These are phyloP conservation scores for Drosophila diplacantha DNA, from an alignment of 2,888 invertebrate genomes.

Conservation along the genomic window DNA sequence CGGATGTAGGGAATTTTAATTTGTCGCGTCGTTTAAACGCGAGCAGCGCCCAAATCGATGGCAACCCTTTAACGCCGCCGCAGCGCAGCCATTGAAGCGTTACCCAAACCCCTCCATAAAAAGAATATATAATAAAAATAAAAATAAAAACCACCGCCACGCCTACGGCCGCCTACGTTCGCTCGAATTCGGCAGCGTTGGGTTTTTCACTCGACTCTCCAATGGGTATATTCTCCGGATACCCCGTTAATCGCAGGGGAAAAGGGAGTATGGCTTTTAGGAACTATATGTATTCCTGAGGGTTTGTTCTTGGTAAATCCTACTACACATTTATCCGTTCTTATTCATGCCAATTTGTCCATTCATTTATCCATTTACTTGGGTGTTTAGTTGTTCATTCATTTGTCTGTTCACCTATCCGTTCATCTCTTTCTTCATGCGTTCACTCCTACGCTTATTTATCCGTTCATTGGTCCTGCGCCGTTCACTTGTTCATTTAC, in stretches of 20 bases:
- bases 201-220: slow-evolving; percentile 15
- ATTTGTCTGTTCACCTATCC: too few relatives aligned
- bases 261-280: background rate
- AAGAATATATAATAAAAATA: background rate
- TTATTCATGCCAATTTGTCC: background rate
- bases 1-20: slow-evolving; percentile 75
- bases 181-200: slow-evolving; percentile 13
- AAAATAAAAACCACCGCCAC: slow-evolving; percentile 9
- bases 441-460: too few relatives aligned
- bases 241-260: background rate
- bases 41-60: slow-evolving; percentile 45
- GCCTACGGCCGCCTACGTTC: slow-evolving; percentile 19
- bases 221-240: slow-evolving; percentile 7
- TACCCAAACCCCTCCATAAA: slow-evolving; percentile 26
- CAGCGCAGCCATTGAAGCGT: slow-evolving; percentile 61
- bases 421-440: too few relatives aligned
- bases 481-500: too few relatives aligned
- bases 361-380: background rate
- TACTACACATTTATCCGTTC: too few relatives aligned
- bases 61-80: slow-evolving; percentile 67
- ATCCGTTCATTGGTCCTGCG: too few relatives aligned
- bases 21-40: slow-evolving; percentile 70
- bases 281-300: background rate
- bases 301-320: too few relatives aligned
- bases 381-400: too few relatives aligned